Conservation (phyloP, 37 sponge, comb jelly and placozoan species). For the Beroe ovata region DNA sequence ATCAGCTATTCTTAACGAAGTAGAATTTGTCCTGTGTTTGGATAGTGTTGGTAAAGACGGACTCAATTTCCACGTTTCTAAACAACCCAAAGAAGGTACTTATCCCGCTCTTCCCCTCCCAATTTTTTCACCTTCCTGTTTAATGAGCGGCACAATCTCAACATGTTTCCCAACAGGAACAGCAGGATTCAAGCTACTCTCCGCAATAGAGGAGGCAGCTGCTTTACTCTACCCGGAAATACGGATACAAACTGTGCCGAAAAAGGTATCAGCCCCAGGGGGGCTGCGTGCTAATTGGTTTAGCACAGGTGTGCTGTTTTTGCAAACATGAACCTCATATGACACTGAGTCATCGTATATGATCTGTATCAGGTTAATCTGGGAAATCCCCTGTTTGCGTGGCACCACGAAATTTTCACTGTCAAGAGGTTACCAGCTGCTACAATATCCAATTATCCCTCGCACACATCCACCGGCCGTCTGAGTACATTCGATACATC, state of each 20-base stretch:
- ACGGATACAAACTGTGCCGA: not conserved
- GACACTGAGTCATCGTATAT: too few relatives aligned
- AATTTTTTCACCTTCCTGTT: too few relatives aligned
- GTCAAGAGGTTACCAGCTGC: constrained; percentile 81
- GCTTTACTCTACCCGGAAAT: constrained; percentile 19
- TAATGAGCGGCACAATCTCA: too few relatives aligned
- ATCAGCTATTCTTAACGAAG: constrained; percentile 68
- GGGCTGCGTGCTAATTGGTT: too few relatives aligned
- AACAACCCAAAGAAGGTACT: constrained; percentile 82
- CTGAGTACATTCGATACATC: constrained; percentile 68
- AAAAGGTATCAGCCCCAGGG: too few relatives aligned
- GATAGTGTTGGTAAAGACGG: constrained; percentile 73
- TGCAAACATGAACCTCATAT: too few relatives aligned
- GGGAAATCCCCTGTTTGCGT: constrained; percentile 81
- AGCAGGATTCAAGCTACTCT: not conserved
- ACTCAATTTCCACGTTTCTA: constrained; percentile 84
- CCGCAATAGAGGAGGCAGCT: not conserved
- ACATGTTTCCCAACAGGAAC: too few relatives aligned
- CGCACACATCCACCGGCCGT: constrained; percentile 8
- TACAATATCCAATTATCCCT: constrained; percentile 74
- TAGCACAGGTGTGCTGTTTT: too few relatives aligned
- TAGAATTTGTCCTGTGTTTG: constrained; percentile 86
- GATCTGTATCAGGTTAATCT: constrained; percentile 85
- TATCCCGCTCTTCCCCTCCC: constrained; percentile 69
- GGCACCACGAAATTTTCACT: constrained; percentile 95